Conservation (phyloP, 53 echinoderm and acorn worm genomes). For the Holothuria leucospilota region DNA sequence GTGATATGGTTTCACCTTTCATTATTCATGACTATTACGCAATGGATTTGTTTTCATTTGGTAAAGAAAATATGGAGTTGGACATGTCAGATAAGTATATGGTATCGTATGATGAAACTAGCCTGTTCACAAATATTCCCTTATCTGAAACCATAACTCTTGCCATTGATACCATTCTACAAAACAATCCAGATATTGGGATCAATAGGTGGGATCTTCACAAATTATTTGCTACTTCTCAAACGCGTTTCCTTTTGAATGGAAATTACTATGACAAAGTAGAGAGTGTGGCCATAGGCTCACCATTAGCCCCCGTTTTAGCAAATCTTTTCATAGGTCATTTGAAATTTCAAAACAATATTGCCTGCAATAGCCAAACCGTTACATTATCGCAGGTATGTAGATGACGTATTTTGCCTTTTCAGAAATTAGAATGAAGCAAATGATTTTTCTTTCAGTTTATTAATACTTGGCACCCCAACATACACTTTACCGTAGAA, state of each 20-base stretch:
- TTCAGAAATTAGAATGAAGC: constrained; percentile 2
- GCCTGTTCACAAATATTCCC: no score
- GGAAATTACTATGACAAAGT: neutral
- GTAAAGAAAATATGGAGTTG: no score
- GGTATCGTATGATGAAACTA: no score
- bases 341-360: neutral
- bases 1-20: no score
- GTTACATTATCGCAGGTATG: neutral
- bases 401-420: neutral
- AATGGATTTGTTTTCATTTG: no score
- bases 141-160: no score
- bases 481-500: neutral
- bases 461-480: constrained; percentile 5
- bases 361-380: neutral
- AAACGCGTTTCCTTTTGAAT: neutral
- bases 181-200: constrained; percentile 1
- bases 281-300: neutral
- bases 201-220: neutral
- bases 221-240: constrained; percentile 18
- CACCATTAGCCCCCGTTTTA: constrained; percentile 1
- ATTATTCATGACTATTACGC: no score
- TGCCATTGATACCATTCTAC: no score
- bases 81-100: no score
- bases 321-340: neutral
- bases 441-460: neutral